phyloP scores from a whole-genome alignment of 2,113 vertebrate genomes.

The Cephalopholis sonnerati region DNA sequence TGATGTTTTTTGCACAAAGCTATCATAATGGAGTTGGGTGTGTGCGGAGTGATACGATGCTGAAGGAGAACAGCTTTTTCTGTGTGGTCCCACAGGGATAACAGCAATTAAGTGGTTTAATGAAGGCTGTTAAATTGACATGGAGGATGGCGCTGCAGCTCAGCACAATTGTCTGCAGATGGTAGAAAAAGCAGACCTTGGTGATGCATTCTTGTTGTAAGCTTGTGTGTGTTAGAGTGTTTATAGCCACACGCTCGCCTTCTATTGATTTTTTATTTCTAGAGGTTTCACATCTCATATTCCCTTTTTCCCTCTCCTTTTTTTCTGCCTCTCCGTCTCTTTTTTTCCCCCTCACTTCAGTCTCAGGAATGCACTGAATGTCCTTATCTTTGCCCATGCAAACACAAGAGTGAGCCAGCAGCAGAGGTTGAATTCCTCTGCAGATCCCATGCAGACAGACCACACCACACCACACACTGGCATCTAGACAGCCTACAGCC shows the following conservation, averaged over 20 bases:
- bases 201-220: neutral
- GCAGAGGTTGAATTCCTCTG: slow-evolving; percentile 74
- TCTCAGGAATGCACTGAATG: slow-evolving; percentile 79
- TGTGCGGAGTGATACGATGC: neutral
- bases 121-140: slow-evolving; percentile 33
- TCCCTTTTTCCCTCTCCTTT: slow-evolving; percentile 1
- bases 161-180: slow-evolving; percentile 22
- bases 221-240: slow-evolving; percentile 3
- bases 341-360: slow-evolving; percentile 33
- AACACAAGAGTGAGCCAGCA: slow-evolving; percentile 72
- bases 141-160: neutral
- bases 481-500: slow-evolving; percentile 40
- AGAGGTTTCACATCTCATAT: slow-evolving; percentile 30
- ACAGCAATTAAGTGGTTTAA: slow-evolving; percentile 3
- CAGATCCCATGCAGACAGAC: slow-evolving; percentile 55
- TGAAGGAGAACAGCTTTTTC: neutral
- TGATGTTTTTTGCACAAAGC: neutral
- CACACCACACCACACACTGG: slow-evolving; percentile 38
- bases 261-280: slow-evolving; percentile 26
- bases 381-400: slow-evolving; percentile 79
- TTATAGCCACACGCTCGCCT: slow-evolving; percentile 11
- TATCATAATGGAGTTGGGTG: neutral
- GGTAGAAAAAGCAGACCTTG: neutral
- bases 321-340: slow-evolving; percentile 7
- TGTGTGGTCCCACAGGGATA: neutral